Evolutionary conservation across 2,888 invertebrate species (phyloP).

Genomic region (Rhagophthalmus giganteus): DNA sequence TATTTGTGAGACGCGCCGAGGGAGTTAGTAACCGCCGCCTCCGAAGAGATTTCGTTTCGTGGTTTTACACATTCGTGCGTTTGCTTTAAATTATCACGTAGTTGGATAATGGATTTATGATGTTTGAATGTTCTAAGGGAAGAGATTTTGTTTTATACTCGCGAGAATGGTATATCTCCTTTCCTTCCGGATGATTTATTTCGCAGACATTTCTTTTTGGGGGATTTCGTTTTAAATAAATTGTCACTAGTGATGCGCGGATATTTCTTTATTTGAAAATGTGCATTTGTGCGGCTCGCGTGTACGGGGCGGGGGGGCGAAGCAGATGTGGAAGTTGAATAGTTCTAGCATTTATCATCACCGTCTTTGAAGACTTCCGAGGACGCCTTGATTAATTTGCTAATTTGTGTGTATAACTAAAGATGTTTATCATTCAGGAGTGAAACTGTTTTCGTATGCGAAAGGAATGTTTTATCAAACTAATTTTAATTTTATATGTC

Average conservation of each 20-base stretch:
- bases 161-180: not conserved
- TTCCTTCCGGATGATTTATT: not conserved
- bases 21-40: not conserved
- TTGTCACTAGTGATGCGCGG: not conserved
- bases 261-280: no score
- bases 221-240: not conserved
- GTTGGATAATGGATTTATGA: conserved; percentile 12
- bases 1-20: conserved; percentile 5
- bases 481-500: no score
- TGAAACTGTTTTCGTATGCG: no score
- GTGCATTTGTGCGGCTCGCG: no score
- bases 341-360: no score
- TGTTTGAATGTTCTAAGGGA: conserved; percentile 3
- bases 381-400: not conserved
- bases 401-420: not conserved
- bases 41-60: conserved; percentile 2
- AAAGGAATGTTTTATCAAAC: no score
- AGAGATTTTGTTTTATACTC: not conserved
- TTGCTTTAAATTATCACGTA: conserved; percentile 2
- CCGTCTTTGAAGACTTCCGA: not conserved
- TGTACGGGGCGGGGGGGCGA: no score
- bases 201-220: not conserved
- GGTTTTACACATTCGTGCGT: conserved; percentile 2
- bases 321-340: no score
- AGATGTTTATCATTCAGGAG: no score